Evolutionary conservation across 2,113 vertebrate genomes (phyloP).

Genomic region (Amphilophus citrinellus): DNA sequence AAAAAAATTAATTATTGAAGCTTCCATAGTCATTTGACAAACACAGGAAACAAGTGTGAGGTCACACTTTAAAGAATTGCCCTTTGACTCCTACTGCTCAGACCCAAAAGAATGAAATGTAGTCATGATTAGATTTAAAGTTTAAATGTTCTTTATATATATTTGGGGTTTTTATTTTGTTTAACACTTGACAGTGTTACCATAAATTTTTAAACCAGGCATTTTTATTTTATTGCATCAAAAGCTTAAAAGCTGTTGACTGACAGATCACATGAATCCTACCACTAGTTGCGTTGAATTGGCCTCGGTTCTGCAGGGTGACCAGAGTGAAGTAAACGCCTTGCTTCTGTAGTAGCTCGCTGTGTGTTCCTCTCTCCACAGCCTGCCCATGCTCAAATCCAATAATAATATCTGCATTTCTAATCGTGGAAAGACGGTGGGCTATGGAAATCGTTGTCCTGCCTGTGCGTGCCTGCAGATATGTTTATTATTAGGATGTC

Average conservation of each 20-base stretch:
- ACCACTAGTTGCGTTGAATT: conserved; percentile 51
- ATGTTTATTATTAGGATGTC: not conserved
- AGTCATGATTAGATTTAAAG: not conserved
- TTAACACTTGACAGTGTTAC: not conserved
- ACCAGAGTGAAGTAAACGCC: conserved; percentile 85
- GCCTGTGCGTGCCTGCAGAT: conserved; percentile 75
- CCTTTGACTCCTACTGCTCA: too few species aligned
- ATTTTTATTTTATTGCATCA: not conserved
- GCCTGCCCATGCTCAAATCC: conserved; percentile 82
- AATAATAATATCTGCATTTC: conserved; percentile 82
- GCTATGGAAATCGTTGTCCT: conserved; percentile 84
- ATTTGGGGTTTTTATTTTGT: not conserved
- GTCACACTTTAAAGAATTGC: not conserved
- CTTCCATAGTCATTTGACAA: not conserved
- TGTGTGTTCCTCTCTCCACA: conserved; percentile 82
- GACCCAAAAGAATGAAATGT: not conserved
- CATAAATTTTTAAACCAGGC: not conserved
- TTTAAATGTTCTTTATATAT: not conserved
- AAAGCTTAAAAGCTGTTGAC: not conserved
- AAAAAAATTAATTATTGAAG: conserved; percentile 1
- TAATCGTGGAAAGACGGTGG: conserved; percentile 84
- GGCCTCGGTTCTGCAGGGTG: conserved; percentile 80
- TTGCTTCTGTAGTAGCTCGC: conserved; percentile 75
- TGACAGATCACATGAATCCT: conserved; percentile 1
- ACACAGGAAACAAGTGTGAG: not conserved